A percentile compares a stretch with the other conserved stretches of the same genome.
phyloP scores from a whole-genome alignment of 2,888 invertebrate species.

The Ophioninae sp. region DNA sequence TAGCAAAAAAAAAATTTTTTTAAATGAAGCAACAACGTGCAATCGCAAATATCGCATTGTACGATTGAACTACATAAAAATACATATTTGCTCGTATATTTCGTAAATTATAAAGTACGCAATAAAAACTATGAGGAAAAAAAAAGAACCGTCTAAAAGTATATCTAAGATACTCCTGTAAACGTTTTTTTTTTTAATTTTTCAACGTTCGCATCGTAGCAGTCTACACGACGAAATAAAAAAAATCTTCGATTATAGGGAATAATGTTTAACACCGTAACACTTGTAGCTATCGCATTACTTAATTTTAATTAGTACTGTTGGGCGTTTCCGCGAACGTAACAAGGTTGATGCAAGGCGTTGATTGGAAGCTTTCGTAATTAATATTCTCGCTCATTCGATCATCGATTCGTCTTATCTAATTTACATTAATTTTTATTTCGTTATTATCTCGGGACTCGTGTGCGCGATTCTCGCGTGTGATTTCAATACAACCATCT shows the following conservation, averaged over 20 bases:
- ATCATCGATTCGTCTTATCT: background rate
- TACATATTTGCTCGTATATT: slow-evolving; percentile 26
- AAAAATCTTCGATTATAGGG: background rate
- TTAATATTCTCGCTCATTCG: slow-evolving; percentile 9
- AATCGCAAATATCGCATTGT: slow-evolving; percentile 22
- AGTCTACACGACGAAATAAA: background rate
- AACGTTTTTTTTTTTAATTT: background rate
- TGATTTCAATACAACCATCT: background rate
- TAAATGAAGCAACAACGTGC: slow-evolving; percentile 49
- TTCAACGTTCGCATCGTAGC: background rate
- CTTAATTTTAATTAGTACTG: background rate
- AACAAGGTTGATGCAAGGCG: background rate
- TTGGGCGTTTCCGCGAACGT: background rate
- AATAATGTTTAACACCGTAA: background rate
- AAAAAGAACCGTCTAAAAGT: slow-evolving; percentile 10
- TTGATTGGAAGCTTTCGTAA: background rate
- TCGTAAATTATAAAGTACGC: slow-evolving; percentile 30
- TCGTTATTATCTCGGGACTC: background rate
- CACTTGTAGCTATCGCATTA: background rate
- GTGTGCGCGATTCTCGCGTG: background rate
- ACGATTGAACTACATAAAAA: slow-evolving; percentile 34
- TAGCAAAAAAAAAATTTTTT: slow-evolving; percentile 34
- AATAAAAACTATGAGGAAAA: slow-evolving; percentile 1
- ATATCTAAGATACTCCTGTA: background rate
- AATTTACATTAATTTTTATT: background rate